These are phyloP conservation scores for Diarsia dahlii DNA, from an alignment of 2,888 invertebrate genomes.

Conservation along the genomic window DNA sequence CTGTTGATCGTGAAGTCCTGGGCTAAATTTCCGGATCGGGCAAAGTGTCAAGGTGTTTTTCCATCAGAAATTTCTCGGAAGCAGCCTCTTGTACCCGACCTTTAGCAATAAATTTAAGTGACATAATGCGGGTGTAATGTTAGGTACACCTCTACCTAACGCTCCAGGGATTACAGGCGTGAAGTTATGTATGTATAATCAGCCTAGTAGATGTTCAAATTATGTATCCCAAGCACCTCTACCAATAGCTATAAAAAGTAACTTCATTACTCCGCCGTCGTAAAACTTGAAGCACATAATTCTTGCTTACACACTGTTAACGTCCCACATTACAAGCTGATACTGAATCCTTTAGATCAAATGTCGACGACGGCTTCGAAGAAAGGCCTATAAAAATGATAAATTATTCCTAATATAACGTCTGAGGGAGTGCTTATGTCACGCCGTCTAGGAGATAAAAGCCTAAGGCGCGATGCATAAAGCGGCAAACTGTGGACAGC, in stretches of 20 bases:
- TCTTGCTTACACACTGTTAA: slow-evolving; percentile 32
- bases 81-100: background rate
- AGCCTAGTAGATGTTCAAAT: background rate
- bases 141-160: background rate
- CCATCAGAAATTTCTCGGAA: background rate
- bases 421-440: slow-evolving; percentile 15
- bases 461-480: slow-evolving; percentile 15
- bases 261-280: slow-evolving; percentile 35
- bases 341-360: slow-evolving; percentile 42
- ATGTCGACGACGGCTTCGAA: slow-evolving; percentile 32
- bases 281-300: slow-evolving; percentile 50
- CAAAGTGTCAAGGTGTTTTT: background rate
- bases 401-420: slow-evolving; percentile 50
- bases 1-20: background rate
- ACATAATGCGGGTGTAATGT: background rate
- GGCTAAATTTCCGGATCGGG: background rate
- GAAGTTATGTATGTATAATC: background rate
- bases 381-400: slow-evolving; percentile 72
- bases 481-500: background rate
- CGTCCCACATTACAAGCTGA: slow-evolving; percentile 43
- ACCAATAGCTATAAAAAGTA: slow-evolving; percentile 37
- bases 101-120: background rate
- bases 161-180: background rate
- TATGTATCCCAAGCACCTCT: slow-evolving; percentile 24
- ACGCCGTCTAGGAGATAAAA: background rate